These are phyloP conservation scores for Koerneria pararmatus DNA, from an alignment of 2,888 invertebrate species.

Conservation along the genomic window DNA sequence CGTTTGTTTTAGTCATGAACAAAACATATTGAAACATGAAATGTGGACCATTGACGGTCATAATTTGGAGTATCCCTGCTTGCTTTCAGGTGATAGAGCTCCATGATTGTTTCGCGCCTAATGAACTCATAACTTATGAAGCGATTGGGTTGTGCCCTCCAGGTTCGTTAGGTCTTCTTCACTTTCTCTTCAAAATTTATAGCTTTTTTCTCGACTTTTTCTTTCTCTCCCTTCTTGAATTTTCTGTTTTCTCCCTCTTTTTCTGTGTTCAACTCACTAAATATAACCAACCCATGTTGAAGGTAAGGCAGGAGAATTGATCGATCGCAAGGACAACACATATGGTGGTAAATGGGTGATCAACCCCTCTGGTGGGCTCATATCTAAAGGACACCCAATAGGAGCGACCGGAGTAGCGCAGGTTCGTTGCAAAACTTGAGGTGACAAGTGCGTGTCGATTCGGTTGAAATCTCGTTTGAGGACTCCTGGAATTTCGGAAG, in stretches of 20 bases:
- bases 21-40: too few species aligned
- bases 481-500: too few species aligned
- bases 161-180: constrained; percentile 53
- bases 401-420: constrained; percentile 91
- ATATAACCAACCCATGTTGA: constrained; percentile 62
- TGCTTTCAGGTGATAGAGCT: constrained; percentile 71
- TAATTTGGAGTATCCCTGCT: too few species aligned
- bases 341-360: constrained; percentile 93
- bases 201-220: too few species aligned
- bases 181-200: neutral
- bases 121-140: constrained; percentile 94
- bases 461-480: too few species aligned
- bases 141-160: constrained; percentile 79
- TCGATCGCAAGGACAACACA: constrained; percentile 91
- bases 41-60: too few species aligned
- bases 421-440: too few species aligned
- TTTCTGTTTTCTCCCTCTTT: too few species aligned
- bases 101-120: constrained; percentile 96
- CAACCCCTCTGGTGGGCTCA: constrained; percentile 98
- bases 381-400: constrained; percentile 94
- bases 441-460: too few species aligned
- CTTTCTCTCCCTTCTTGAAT: too few species aligned
- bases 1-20: too few species aligned
- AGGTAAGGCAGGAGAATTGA: constrained; percentile 84
- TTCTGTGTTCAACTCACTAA: neutral